These are phyloP conservation scores for Nycticorax nycticorax DNA, from an alignment of 2,113 vertebrate genomes.

Conservation along the genomic window DNA sequence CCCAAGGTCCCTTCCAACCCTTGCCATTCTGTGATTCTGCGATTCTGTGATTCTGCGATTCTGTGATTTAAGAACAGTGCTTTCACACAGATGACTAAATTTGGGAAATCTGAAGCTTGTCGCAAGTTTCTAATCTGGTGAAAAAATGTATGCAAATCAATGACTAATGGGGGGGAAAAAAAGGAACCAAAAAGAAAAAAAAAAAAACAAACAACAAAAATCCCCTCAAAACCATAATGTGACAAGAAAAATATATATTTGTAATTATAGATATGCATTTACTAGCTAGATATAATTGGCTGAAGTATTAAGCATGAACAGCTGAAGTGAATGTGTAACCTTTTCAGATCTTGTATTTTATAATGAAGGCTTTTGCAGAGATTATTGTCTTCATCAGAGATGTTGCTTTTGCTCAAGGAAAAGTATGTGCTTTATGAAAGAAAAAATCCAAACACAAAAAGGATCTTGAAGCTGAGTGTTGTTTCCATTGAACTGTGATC, in stretches of 20 bases:
- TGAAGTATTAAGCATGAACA: neutral
- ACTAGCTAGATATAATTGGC: neutral
- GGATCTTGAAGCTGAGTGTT: neutral
- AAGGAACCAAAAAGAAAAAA: accelerated
- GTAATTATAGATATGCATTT: neutral
- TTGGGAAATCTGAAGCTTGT: neutral
- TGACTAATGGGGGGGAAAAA: neutral
- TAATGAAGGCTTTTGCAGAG: neutral
- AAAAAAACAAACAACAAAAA: neutral
- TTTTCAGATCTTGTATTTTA: neutral
- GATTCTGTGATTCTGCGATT: too few species aligned
- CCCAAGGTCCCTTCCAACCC: too few species aligned
- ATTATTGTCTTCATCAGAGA: neutral
- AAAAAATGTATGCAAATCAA: neutral
- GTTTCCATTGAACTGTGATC: neutral
- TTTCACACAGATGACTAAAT: neutral
- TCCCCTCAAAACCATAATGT: accelerated
- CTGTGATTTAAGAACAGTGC: neutral
- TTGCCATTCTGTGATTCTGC: too few species aligned
- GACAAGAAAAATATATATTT: neutral
- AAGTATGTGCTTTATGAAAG: neutral
- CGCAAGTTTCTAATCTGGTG: neutral
- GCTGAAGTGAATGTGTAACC: neutral
- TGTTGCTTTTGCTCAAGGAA: neutral
- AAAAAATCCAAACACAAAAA: neutral